Conservation (phyloP, 2,797 vertebrate species). For the Anguilla marmorata region DNA sequence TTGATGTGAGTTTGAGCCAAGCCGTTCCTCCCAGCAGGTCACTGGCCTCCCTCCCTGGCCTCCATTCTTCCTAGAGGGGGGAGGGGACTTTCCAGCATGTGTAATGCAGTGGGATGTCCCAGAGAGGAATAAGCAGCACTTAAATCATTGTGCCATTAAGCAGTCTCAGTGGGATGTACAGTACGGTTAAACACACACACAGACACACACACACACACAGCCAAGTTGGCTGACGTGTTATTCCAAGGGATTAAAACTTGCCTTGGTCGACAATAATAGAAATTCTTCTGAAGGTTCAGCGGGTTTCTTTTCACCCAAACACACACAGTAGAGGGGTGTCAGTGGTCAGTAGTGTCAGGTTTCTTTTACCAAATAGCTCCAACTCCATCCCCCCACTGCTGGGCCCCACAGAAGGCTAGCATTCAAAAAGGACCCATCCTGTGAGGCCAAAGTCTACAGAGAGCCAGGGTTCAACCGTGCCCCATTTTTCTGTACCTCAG, state of each 20-base stretch:
- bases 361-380: constrained; percentile 4
- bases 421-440: neutral
- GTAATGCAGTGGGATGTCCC: constrained; percentile 20
- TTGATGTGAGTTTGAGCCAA: neutral
- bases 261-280: neutral
- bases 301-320: neutral
- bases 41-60: neutral
- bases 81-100: neutral
- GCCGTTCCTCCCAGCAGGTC: neutral
- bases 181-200: neutral
- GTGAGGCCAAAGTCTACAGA: neutral
- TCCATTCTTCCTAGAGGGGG: neutral
- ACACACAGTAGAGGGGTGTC: neutral
- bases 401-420: constrained; percentile 31
- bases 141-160: constrained; percentile 16
- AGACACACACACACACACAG: constrained; percentile 9
- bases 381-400: constrained; percentile 43
- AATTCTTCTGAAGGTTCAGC: constrained; percentile 45
- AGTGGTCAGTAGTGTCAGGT: neutral
- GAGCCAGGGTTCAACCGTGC: neutral
- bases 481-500: neutral
- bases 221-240: neutral
- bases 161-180: neutral
- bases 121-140: constrained; percentile 1
- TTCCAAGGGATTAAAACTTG: constrained; percentile 20